phyloP scores from a whole-genome alignment of 2,113 vertebrate genomes.

The Ptychochromis oligacanthus region DNA sequence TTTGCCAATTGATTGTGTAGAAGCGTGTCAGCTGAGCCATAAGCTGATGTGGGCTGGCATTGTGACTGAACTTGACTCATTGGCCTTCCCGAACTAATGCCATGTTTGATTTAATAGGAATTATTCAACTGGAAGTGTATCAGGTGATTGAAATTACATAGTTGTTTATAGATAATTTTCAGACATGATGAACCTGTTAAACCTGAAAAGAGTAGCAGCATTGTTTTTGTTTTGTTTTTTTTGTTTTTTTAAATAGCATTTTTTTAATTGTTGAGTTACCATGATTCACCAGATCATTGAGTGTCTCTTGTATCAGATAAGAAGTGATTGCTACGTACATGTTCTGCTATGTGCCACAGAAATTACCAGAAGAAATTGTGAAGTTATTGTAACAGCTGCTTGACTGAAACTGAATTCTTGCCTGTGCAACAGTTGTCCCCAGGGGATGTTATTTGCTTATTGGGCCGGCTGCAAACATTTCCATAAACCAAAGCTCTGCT shows the following conservation, averaged over 20 bases:
- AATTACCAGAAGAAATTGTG: background rate
- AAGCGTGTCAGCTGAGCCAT: background rate
- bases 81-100: background rate
- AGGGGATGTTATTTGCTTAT: background rate
- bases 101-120: background rate
- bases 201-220: background rate
- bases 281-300: background rate
- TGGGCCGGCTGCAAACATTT: conserved; percentile 19
- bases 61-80: background rate
- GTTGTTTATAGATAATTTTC: background rate
- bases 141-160: background rate
- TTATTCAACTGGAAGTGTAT: background rate
- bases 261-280: background rate
- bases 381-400: conserved; percentile 24
- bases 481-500: conserved; percentile 21
- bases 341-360: background rate
- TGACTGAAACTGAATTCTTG: conserved; percentile 23
- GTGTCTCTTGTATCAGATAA: background rate
- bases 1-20: no score
- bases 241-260: background rate
- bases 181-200: background rate
- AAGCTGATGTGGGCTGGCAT: background rate
- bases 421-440: background rate
- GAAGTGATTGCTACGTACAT: background rate
- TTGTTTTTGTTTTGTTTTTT: background rate